Percentiles rank a stretch among this genome's conserved stretches.
phyloP scores from a whole-genome alignment of 2,113 vertebrate species.

The Pituophis catenifer region DNA sequence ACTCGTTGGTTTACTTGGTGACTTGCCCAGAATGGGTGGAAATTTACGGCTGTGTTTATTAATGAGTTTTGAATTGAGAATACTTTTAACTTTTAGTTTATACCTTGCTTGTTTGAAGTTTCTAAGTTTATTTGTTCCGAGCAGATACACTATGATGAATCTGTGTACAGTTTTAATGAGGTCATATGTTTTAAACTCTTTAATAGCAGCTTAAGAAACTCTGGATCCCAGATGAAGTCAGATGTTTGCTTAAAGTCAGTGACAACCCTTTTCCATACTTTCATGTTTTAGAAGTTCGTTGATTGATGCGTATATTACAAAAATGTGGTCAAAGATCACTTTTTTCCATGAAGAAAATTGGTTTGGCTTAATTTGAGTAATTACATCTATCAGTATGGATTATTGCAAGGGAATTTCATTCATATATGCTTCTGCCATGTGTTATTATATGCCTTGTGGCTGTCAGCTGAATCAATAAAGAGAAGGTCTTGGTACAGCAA shows the following conservation, averaged over 20 bases:
- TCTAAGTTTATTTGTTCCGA: neutral
- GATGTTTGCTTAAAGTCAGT: neutral
- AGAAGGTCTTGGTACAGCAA: neutral
- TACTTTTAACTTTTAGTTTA: neutral
- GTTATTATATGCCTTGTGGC: neutral
- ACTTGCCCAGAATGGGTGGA: neutral
- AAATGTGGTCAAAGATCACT: neutral
- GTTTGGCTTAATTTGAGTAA: neutral
- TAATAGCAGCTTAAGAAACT: slow-evolving; percentile 2
- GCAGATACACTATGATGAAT: neutral
- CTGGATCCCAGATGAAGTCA: slow-evolving; percentile 17
- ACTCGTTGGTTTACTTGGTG: neutral
- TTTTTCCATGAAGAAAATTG: neutral
- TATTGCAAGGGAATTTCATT: neutral
- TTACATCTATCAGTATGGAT: neutral
- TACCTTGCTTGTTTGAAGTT: neutral
- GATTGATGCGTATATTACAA: neutral
- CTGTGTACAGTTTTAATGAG: neutral
- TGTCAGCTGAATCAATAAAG: neutral
- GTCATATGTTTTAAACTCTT: slow-evolving; percentile 13
- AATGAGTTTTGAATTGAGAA: neutral
- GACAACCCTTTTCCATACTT: slow-evolving; percentile 17
- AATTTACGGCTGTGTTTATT: neutral
- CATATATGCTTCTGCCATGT: neutral
- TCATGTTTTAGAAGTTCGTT: slow-evolving; percentile 6